Percentiles rank a stretch among this genome's conserved stretches.
Evolutionary conservation across 2,113 vertebrate species (phyloP).

Genomic region (Sula dactylatra): DNA sequence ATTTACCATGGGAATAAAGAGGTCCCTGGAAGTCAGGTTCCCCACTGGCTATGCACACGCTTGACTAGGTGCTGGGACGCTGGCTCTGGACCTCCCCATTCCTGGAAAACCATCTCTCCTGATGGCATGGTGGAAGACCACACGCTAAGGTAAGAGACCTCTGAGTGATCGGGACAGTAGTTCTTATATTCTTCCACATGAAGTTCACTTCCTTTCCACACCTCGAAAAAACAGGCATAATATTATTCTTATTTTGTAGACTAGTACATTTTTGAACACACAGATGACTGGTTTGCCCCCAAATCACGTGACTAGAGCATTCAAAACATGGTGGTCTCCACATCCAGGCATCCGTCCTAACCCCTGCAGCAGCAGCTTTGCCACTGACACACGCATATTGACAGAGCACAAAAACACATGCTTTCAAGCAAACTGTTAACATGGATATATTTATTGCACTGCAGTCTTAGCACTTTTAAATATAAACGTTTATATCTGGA

Average conservation of each 20-base stretch:
- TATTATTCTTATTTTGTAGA: neutral
- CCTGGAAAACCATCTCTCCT: neutral
- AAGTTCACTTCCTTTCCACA: neutral
- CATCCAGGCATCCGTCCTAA: neutral
- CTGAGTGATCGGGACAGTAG: neutral
- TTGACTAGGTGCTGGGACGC: neutral
- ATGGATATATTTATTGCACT: slow-evolving; percentile 73
- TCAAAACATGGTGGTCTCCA: neutral
- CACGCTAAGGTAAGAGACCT: neutral
- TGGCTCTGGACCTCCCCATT: neutral
- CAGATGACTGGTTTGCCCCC: neutral
- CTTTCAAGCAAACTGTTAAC: slow-evolving; percentile 4
- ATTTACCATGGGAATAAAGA: neutral
- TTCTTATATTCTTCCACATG: neutral
- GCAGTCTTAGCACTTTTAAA: slow-evolving; percentile 56
- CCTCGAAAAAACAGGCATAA: neutral
- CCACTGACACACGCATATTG: neutral
- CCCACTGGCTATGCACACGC: neutral
- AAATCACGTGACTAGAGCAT: neutral
- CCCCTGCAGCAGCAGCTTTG: neutral
- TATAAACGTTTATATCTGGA: slow-evolving; percentile 51
- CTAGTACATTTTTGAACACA: neutral
- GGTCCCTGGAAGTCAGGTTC: neutral
- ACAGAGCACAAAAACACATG: neutral
- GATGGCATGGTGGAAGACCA: neutral